A percentile compares a stretch with the other conserved stretches of the same genome.
Evolutionary conservation across 1,140 invertebrate species (phyloP).

Genomic region (Calliphora vicina): DNA sequence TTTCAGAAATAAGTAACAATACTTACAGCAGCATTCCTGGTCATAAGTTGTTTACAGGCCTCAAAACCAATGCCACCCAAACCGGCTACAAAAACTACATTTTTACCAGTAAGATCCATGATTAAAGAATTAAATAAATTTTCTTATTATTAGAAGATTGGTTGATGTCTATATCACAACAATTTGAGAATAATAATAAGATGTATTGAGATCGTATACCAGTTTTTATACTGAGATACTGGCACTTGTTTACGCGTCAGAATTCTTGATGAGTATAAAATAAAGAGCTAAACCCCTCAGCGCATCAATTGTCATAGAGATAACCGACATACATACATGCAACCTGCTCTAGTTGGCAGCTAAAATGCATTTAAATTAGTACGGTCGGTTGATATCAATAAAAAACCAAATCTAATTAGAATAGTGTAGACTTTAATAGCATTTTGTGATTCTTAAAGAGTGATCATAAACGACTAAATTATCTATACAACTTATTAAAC

Average conservation of each 20-base stretch:
- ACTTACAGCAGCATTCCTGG: conserved; percentile 37
- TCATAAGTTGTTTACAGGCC: conserved; percentile 43
- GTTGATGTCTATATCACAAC: not conserved
- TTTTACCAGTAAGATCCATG: conserved; percentile 55
- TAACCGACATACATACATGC: not conserved
- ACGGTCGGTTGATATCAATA: too few species aligned
- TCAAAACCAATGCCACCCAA: conserved; percentile 57
- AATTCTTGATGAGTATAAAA: not conserved
- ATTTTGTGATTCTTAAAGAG: too few species aligned
- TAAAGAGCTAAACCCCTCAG: not conserved
- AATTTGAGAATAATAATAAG: not conserved
- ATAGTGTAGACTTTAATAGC: too few species aligned
- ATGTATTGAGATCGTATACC: not conserved
- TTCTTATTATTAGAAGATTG: too few species aligned
- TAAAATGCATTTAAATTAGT: too few species aligned
- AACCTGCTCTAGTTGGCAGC: too few species aligned
- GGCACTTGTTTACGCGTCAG: not conserved
- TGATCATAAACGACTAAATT: too few species aligned
- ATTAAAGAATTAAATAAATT: not conserved
- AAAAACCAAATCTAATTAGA: too few species aligned
- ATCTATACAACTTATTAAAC: too few species aligned
- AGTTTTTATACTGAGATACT: not conserved
- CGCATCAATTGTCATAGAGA: not conserved
- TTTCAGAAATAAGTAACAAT: not conserved
- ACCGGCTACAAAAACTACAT: conserved; percentile 56